A percentile compares a stretch with the other conserved stretches of the same genome.
Conservation (phyloP, 2,113 vertebrate genomes). For the Tetrao urogallus region DNA sequence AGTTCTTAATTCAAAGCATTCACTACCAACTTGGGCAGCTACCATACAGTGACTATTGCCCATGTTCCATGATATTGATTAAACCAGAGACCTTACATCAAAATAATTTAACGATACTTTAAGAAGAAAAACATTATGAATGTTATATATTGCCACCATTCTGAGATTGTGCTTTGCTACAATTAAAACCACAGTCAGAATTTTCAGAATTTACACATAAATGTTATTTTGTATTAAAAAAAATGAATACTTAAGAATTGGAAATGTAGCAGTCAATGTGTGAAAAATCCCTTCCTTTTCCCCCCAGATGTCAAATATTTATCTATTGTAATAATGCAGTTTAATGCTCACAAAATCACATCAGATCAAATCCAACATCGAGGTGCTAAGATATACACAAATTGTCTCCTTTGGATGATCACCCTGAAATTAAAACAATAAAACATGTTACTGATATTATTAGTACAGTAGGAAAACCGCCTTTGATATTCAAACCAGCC, state of each 20-base stretch:
- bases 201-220: conserved; percentile 15
- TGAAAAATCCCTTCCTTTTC: conserved; percentile 4
- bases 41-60: neutral
- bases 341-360: conserved; percentile 48
- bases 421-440: conserved; percentile 63
- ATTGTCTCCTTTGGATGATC: conserved; percentile 31
- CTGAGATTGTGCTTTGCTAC: conserved; percentile 66
- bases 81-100: neutral
- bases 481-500: neutral
- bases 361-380: conserved; percentile 54
- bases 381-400: conserved; percentile 26
- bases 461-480: neutral
- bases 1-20: neutral
- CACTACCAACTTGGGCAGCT: neutral
- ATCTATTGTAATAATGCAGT: conserved; percentile 9
- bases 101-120: conserved; percentile 14
- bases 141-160: conserved; percentile 32
- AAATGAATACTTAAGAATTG: neutral
- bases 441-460: conserved; percentile 14
- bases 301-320: conserved; percentile 45
- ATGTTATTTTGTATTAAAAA: neutral
- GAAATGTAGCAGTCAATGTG: conserved; percentile 21
- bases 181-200: neutral
- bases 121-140: neutral
- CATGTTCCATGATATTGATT: neutral